Conservation (phyloP, 2,113 vertebrate species). For the Gila orcuttii region DNA sequence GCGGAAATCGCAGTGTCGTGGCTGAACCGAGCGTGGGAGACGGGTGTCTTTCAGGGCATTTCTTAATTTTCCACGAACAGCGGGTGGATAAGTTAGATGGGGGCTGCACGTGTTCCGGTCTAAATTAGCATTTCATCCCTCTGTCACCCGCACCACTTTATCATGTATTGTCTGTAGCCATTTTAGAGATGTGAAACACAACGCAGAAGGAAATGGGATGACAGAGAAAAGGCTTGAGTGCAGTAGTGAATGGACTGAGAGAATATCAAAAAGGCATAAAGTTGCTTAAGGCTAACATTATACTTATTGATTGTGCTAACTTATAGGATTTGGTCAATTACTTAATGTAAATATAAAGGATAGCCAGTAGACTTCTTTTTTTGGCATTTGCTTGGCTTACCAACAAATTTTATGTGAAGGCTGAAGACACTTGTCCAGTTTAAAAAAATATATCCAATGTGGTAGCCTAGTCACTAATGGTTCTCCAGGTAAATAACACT, state of each 20-base stretch:
- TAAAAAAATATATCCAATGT: not conserved
- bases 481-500: too few species aligned
- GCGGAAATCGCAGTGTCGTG: constrained; percentile 59
- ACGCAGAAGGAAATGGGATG: constrained; percentile 14
- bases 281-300: constrained; percentile 38
- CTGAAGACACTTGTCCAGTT: constrained; percentile 5
- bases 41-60: constrained; percentile 52
- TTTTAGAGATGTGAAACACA: constrained; percentile 22
- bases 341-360: not conserved
- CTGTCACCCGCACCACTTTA: not conserved
- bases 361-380: not conserved
- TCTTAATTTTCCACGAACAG: constrained; percentile 23
- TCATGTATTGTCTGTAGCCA: not conserved
- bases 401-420: not conserved
- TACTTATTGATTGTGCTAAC: constrained; percentile 24
- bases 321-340: constrained; percentile 8
- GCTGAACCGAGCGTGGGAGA: constrained; percentile 63
- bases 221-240: constrained; percentile 7
- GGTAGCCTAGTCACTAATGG: not conserved
- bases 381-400: constrained; percentile 3
- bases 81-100: constrained; percentile 14
- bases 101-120: not conserved
- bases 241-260: not conserved
- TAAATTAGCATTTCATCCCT: constrained; percentile 2
- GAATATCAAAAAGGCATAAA: constrained; percentile 29